Evolutionary conservation across 2,113 vertebrate genomes (phyloP).

Genomic region (Hemicordylus capensis): DNA sequence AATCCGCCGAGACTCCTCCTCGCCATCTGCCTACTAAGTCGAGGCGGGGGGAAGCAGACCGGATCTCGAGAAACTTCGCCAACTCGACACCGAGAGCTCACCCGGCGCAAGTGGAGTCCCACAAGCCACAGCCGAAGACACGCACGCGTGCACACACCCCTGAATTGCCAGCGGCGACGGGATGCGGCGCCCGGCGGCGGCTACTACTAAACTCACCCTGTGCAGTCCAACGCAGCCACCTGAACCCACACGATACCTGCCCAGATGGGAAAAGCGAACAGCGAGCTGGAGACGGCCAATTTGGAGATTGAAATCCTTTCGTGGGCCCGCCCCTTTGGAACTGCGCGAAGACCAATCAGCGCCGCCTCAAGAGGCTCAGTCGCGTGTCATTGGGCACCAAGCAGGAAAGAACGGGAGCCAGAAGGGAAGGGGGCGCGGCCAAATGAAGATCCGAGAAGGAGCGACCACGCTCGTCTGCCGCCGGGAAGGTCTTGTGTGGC

Average conservation of each 20-base stretch:
- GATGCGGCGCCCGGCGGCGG: too few species aligned
- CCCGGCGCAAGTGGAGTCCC: neutral
- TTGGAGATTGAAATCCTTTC: neutral
- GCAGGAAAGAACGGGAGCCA: neutral
- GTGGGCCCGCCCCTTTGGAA: slow-evolving; percentile 1
- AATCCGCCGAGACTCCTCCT: neutral
- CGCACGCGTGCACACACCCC: too few species aligned
- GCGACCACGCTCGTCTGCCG: neutral
- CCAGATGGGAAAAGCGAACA: neutral
- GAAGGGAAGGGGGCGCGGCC: neutral
- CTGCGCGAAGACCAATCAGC: neutral
- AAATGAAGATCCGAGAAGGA: neutral
- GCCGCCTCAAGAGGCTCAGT: neutral
- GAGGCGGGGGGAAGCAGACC: fast-evolving
- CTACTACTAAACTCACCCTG: slow-evolving; percentile 8
- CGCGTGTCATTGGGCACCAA: neutral
- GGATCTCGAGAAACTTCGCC: neutral
- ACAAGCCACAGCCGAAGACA: too few species aligned
- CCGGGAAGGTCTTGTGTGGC: neutral
- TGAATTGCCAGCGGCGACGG: neutral
- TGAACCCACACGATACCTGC: fast-evolving
- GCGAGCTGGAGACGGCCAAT: too few species aligned
- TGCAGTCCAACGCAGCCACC: neutral
- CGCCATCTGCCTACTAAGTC: neutral
- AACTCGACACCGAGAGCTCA: neutral